Evolutionary conservation across 2,797 vertebrate genomes (phyloP).

Genomic region (Aplochiton taeniatus): DNA sequence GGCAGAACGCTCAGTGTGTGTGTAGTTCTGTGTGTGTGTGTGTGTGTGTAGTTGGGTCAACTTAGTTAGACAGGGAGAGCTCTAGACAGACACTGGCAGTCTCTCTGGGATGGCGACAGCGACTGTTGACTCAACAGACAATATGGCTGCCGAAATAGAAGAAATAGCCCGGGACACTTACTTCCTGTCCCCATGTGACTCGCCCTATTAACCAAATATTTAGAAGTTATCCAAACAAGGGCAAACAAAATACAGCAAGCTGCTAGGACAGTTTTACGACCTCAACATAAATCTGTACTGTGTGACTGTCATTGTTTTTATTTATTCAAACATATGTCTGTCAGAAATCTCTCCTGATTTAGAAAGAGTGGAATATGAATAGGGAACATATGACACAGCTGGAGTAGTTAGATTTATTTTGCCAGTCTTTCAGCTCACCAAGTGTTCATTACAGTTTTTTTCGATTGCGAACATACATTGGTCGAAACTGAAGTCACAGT

Average conservation of each 20-base stretch:
- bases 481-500: too few species aligned
- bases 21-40: too few species aligned
- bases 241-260: constrained; percentile 25
- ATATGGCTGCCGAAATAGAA: constrained; percentile 61
- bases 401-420: constrained; percentile 44
- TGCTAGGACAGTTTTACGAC: constrained; percentile 29
- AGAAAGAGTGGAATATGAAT: constrained; percentile 24
- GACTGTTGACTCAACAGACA: constrained; percentile 70
- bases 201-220: constrained; percentile 31
- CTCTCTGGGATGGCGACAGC: constrained; percentile 54
- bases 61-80: too few species aligned
- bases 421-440: constrained; percentile 48
- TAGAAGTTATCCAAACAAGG: constrained; percentile 29
- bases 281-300: constrained; percentile 21
- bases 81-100: constrained; percentile 37
- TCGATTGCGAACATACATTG: too few species aligned
- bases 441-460: constrained; percentile 51
- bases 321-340: neutral
- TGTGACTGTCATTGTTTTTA: constrained; percentile 22
- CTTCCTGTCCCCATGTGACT: constrained; percentile 51
- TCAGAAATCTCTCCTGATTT: constrained; percentile 10
- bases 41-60: too few species aligned
- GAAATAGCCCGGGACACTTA: constrained; percentile 60
- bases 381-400: constrained; percentile 16
- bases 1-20: too few species aligned